Evolutionary conservation across 2,113 vertebrate species (phyloP).

Genomic region (Apodemus speciosus): DNA sequence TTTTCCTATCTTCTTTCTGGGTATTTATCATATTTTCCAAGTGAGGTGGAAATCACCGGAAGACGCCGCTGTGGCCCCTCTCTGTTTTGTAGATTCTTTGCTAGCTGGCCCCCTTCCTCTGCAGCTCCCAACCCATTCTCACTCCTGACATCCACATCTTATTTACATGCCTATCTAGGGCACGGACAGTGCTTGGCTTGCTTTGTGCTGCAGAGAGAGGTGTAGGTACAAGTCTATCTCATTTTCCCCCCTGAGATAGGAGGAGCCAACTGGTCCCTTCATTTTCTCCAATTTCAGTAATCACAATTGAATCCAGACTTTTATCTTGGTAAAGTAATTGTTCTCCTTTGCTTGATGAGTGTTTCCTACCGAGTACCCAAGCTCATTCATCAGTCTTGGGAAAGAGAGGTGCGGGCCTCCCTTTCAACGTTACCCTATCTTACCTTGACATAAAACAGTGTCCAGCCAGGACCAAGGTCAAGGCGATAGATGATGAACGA

Average conservation of each 20-base stretch:
- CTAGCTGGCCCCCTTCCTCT: background rate
- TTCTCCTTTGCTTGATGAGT: background rate
- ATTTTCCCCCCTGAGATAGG: background rate
- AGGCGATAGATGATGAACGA: background rate
- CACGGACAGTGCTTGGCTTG: background rate
- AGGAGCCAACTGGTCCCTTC: background rate
- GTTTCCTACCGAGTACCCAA: background rate
- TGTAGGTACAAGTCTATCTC: background rate
- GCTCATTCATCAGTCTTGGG: background rate
- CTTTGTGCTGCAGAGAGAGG: background rate
- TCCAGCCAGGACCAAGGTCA: background rate
- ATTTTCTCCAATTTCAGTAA: background rate
- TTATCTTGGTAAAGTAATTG: background rate
- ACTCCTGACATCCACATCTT: rapidly evolving
- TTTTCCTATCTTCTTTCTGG: background rate
- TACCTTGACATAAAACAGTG: background rate
- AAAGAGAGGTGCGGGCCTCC: background rate
- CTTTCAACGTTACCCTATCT: background rate
- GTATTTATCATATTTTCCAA: background rate
- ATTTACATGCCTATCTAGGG: background rate
- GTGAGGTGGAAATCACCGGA: background rate
- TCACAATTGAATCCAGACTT: background rate
- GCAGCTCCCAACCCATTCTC: background rate
- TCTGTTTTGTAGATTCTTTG: background rate
- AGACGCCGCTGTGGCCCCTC: background rate